Evolutionary conservation across 1,140 invertebrate genomes (phyloP).

Genomic region (Oppia nitens): DNA sequence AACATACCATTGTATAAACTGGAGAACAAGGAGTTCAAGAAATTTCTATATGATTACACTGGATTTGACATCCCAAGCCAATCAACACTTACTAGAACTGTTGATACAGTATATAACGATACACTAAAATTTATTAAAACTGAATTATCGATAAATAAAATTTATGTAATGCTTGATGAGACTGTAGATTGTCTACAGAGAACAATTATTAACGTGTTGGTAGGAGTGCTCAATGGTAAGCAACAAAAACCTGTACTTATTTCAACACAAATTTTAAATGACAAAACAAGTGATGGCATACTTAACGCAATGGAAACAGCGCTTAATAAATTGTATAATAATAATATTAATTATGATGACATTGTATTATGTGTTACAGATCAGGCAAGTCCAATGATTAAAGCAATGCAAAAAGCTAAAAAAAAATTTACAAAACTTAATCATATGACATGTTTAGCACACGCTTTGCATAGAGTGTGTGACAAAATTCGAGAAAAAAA

Average conservation of each 20-base stretch:
- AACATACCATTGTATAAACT: not conserved
- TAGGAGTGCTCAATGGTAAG: not conserved
- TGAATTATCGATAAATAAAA: not conserved
- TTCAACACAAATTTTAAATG: not conserved
- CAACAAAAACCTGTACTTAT: not conserved
- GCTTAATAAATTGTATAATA: not conserved
- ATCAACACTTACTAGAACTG: not conserved
- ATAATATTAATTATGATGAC: not conserved
- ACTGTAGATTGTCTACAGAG: not conserved
- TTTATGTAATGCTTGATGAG: not conserved
- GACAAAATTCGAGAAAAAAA: not conserved
- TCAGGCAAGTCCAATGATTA: not conserved
- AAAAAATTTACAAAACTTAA: not conserved
- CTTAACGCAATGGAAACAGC: not conserved
- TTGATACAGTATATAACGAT: not conserved
- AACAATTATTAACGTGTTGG: not conserved
- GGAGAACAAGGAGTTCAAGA: not conserved
- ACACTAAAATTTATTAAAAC: not conserved
- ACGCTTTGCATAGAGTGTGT: not conserved
- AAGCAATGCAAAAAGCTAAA: not conserved
- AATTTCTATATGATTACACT: not conserved
- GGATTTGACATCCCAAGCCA: not conserved
- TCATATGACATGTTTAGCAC: not conserved
- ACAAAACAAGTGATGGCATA: too few relatives aligned
- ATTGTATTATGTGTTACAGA: not conserved